Percentiles rank a stretch among this genome's conserved stretches.
Conservation (phyloP, 2,113 vertebrate genomes). For the Ophiodon elongatus region DNA sequence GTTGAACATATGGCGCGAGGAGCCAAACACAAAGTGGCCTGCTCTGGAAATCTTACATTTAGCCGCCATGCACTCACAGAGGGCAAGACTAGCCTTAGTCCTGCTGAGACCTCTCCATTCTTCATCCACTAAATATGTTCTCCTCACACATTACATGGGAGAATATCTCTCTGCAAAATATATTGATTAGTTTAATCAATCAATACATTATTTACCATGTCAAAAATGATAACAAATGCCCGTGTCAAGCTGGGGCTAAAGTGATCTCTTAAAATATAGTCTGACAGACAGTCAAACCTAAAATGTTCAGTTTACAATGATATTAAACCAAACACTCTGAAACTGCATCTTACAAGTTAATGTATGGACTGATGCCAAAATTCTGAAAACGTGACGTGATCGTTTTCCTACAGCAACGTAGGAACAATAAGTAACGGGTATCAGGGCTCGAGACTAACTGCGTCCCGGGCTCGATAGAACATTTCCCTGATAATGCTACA, state of each 20-base stretch:
- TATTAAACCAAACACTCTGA: neutral
- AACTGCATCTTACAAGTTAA: neutral
- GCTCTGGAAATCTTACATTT: conserved; percentile 63
- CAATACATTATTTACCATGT: neutral
- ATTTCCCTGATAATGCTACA: too few species aligned
- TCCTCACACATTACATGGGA: neutral
- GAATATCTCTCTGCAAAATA: neutral
- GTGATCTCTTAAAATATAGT: neutral
- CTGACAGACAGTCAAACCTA: too few species aligned
- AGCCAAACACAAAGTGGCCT: conserved; percentile 57
- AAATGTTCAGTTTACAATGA: neutral
- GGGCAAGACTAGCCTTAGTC: conserved; percentile 13
- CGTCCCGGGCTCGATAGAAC: too few species aligned
- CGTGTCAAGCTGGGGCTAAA: neutral
- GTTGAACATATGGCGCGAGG: conserved; percentile 75
- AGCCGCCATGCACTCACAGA: conserved; percentile 33
- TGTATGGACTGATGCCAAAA: too few species aligned
- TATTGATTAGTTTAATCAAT: neutral
- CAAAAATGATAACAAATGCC: neutral
- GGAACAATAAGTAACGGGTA: too few species aligned
- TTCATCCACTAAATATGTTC: neutral
- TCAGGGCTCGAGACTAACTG: too few species aligned
- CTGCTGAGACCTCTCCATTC: conserved; percentile 12
- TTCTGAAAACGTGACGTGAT: too few species aligned
- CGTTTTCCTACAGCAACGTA: too few species aligned